phyloP scores from a whole-genome alignment of 2,888 invertebrate species.

The Plebejus argus region DNA sequence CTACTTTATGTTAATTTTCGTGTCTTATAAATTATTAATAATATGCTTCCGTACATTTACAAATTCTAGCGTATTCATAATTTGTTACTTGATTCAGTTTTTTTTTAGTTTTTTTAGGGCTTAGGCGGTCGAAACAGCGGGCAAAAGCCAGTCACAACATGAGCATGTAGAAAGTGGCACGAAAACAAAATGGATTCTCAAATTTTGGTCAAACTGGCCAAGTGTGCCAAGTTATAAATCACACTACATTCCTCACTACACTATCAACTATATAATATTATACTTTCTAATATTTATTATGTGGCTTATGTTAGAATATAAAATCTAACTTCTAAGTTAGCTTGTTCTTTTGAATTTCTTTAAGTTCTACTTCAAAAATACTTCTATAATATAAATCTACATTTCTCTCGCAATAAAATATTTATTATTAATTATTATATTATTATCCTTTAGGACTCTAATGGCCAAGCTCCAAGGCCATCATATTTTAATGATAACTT shows the following conservation, averaged over 20 bases:
- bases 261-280: neutral
- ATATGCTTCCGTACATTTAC: too few relatives aligned
- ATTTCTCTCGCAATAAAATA: too few relatives aligned
- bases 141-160: neutral
- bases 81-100: neutral
- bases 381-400: too few relatives aligned
- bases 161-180: neutral
- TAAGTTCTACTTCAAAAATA: too few relatives aligned
- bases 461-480: too few relatives aligned
- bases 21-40: too few relatives aligned
- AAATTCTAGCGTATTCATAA: neutral
- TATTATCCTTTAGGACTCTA: too few relatives aligned
- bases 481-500: too few relatives aligned
- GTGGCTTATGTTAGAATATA: neutral
- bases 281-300: slow-evolving; percentile 6
- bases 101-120: neutral
- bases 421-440: too few relatives aligned
- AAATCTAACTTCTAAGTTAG: too few relatives aligned
- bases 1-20: too few relatives aligned
- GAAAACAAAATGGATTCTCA: neutral
- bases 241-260: neutral
- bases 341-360: too few relatives aligned
- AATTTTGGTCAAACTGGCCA: neutral
- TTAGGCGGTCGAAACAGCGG: neutral
- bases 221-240: slow-evolving; percentile 5